Base-by-base conservation (phyloP, 2,113 vertebrate species). In the Heterotis niloticus region DNA sequence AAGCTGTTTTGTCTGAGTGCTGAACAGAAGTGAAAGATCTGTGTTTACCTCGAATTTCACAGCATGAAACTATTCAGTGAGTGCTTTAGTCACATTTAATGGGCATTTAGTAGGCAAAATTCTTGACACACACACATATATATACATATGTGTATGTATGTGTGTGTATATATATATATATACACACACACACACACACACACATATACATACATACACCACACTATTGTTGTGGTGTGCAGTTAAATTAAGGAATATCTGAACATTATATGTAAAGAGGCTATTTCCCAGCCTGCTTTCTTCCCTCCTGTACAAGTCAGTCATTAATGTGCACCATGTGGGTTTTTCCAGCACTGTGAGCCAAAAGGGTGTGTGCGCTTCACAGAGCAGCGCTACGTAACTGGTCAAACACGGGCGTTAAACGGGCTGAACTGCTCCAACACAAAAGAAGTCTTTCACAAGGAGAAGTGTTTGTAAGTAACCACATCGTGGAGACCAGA, bases 331-430 rank as follows among this genome's bases (percentile, higher is more conserved):
- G 28, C 13, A 78, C 52, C 66, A 78, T 75, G 62, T 67, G 74
- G 78, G 26, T 75, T 86, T 88, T 88, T 85, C 81, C 83, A 85
- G 26, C n/a, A 77, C 20, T 79, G 14, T 75, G 52, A 82, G 85
- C 84, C 87, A 90, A 76, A 68, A 81, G 83, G 83, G 65, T 75
- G 80, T 62, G 71, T 73, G 44, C 28, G 57, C 16, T 4, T 68
- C 62, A 69, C 54, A 52, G 18, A 51, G 65, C 11, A 72, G 20
- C 51, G 12, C 24, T 68, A 24, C 74, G 20, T 34, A 24, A 73
- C 59, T 79, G 66, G 77, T 23, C 26, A 71, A 78, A 71, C 44
- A 78, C 44, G 67, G 62, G 28, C 4, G 26, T 70, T 23, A 56
- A 60, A 78, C 57, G 60, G 56, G 54, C 77, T 20, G 13, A 64